Conservation (phyloP, 2,797 vertebrate genomes). For the Synaphobranchus kaupii region DNA sequence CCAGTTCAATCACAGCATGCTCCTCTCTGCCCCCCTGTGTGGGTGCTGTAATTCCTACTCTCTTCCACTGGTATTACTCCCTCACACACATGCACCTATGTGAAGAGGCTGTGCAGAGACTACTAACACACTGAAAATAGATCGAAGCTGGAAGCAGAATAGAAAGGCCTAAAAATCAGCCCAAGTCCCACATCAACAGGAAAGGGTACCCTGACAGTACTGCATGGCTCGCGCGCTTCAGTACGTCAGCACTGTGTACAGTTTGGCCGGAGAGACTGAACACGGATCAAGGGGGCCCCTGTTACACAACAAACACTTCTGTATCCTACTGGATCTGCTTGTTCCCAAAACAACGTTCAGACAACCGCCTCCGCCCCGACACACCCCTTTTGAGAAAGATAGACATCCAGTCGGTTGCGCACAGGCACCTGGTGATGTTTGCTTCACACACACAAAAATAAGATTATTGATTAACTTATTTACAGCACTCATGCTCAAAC, state of each 20-base stretch:
- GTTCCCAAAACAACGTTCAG: neutral
- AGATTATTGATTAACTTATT: conserved; percentile 2
- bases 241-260: neutral
- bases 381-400: neutral
- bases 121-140: neutral
- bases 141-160: neutral
- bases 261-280: neutral
- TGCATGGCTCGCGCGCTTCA: neutral
- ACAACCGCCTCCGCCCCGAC: neutral
- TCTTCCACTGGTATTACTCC: neutral
- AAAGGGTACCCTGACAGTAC: neutral
- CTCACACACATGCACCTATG: neutral
- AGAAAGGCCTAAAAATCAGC: neutral
- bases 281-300: neutral
- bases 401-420: neutral
- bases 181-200: neutral
- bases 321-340: neutral
- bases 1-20: conserved; percentile 19
- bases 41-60: neutral
- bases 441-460: neutral
- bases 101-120: neutral
- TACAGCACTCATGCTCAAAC: neutral
- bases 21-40: neutral
- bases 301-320: neutral
- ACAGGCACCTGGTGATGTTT: neutral